Conservation (phyloP, 2,797 vertebrate species). For the Acrossocheilus fasciatus region DNA sequence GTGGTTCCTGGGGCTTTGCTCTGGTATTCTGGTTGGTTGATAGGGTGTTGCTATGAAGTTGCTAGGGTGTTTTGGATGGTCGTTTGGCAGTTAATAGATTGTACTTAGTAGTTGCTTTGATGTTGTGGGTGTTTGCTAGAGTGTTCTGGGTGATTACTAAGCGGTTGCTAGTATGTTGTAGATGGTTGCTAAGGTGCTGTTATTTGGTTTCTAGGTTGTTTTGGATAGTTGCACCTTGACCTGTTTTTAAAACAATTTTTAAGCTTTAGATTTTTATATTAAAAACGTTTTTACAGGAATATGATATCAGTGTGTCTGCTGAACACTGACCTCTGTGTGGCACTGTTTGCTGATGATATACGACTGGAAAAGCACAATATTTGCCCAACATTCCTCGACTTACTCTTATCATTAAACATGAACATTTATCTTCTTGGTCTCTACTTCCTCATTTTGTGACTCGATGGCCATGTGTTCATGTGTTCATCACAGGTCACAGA, state of each 20-base stretch:
- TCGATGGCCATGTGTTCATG: background rate
- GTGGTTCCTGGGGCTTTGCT: background rate
- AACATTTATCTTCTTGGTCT: background rate
- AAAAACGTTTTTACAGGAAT: background rate
- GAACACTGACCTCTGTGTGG: slow-evolving; percentile 1
- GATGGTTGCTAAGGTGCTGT: no score
- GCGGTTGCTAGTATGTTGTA: no score
- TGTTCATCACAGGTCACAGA: slow-evolving; percentile 1
- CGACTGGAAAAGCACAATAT: background rate
- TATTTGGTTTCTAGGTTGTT: background rate
- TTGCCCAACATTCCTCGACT: background rate
- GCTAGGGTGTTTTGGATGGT: no score
- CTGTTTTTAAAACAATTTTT: background rate
- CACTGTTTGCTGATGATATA: background rate
- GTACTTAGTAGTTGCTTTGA: background rate
- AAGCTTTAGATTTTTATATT: background rate
- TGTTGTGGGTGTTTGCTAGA: background rate
- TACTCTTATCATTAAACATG: background rate
- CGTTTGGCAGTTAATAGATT: background rate
- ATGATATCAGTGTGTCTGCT: background rate
- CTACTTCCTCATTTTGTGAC: background rate
- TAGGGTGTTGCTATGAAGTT: background rate
- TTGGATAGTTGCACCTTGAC: background rate
- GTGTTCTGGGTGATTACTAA: background rate
- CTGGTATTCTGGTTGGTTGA: background rate